Conservation (phyloP, 2,888 invertebrate species). For the Plagodis dolabraria region DNA sequence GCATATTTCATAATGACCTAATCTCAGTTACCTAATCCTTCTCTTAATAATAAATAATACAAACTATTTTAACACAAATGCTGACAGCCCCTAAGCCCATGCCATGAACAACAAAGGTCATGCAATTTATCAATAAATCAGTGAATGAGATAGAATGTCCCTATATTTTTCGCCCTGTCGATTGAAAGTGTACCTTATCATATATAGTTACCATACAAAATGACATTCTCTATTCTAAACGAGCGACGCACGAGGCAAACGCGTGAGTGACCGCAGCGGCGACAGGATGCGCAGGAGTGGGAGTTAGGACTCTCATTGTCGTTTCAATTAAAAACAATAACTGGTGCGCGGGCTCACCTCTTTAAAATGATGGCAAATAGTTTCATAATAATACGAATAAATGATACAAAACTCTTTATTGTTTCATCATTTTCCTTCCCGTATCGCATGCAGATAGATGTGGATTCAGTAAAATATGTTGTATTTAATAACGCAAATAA, state of each 20-base stretch:
- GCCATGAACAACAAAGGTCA: too few relatives aligned
- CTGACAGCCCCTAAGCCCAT: too few relatives aligned
- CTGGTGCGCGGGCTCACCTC: conserved; percentile 10
- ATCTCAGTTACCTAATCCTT: too few relatives aligned
- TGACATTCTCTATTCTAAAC: neutral
- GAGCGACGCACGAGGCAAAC: conserved; percentile 18
- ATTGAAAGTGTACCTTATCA: neutral
- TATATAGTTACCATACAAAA: neutral
- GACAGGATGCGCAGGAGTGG: conserved; percentile 37
- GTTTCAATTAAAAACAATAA: conserved; percentile 63
- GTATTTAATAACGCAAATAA: too few relatives aligned
- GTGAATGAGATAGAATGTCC: neutral
- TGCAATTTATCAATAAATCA: too few relatives aligned
- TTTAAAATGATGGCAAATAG: conserved; percentile 4
- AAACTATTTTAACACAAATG: too few relatives aligned
- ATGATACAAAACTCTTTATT: neutral
- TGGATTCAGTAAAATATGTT: too few relatives aligned
- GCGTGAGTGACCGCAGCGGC: conserved; percentile 13
- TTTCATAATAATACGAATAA: neutral
- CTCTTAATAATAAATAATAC: too few relatives aligned
- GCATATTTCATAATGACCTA: too few relatives aligned
- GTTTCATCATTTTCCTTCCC: too few relatives aligned
- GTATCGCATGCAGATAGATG: too few relatives aligned
- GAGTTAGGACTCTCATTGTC: conserved; percentile 46
- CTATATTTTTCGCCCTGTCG: neutral